Evolutionary conservation across 2,797 vertebrate genomes (phyloP), one percentile per base, ranked within the genome.

Genomic region (Phalloptychus januarius): DNA sequence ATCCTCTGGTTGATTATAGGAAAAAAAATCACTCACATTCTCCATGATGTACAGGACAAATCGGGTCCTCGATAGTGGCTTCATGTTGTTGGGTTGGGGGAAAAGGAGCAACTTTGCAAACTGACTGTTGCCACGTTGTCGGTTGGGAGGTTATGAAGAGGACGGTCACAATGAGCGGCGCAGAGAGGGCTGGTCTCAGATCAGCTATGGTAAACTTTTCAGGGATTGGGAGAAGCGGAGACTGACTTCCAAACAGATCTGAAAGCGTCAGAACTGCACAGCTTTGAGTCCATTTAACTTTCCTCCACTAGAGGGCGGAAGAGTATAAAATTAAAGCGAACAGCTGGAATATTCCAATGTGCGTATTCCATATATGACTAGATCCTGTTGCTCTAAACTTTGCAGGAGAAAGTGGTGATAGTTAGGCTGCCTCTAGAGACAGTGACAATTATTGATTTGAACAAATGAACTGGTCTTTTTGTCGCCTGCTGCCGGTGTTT

Each of bases 51-150:
- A 42, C 63, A 31, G n/a, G 13, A 20, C 15, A 38, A 11, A 25
- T 12, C 25, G 31, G 1, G 63, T 82, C 74, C 56, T 48, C 28
- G 4, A 40, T 28, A 28, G 40, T 45, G 3, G 63, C 20, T 20
- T 72, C 48, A 56, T 36, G 33, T 5, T 1, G 23, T 23, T 52
- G 48, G 48, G 23, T 52, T 52, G 20, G 33, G 8, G 23, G 16
- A 2, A 56, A 76, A 74, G 45, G 11, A 8, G 12, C n/a, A 80
- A 79, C 72, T 67, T 67, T 45, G 18, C 5, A 28, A 45, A 18
- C 7, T 78, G 72, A 56, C n/a, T 46, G 5, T 13, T 93, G 93
- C 93, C 93, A 93, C 93, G 93, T 94, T 91, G 92, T 80, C 89
- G 84, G 85, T 77, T 65, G 78, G 33, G 65, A 82, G 73, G 91